These are phyloP conservation scores for Entelurus aequoreus DNA, from an alignment of 2,113 vertebrate genomes.

Conservation along the genomic window DNA sequence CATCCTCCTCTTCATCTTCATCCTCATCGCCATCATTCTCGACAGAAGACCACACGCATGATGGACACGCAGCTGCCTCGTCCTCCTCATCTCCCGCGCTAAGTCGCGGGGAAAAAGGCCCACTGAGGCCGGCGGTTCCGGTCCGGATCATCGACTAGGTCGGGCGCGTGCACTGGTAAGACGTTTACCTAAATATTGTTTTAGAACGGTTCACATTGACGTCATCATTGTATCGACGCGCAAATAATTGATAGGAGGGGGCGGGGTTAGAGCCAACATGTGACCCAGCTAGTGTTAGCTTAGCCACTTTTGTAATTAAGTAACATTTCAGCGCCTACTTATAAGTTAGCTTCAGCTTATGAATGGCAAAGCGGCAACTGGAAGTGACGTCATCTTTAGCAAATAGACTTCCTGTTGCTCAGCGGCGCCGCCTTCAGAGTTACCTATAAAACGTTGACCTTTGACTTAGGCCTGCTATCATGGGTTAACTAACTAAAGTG, in stretches of 20 bases:
- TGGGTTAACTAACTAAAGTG: not conserved
- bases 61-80: slow-evolving; percentile 17
- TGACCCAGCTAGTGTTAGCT: not conserved
- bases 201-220: not conserved
- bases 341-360: not conserved
- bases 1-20: slow-evolving; percentile 22
- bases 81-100: slow-evolving; percentile 6
- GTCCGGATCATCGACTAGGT: no score
- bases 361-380: no score
- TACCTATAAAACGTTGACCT: not conserved
- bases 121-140: no score
- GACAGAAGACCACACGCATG: not conserved
- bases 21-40: slow-evolving; percentile 22
- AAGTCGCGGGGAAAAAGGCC: not conserved
- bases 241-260: not conserved
- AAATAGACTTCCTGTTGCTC: no score
- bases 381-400: no score
- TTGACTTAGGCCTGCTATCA: not conserved
- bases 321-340: not conserved
- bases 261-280: not conserved
- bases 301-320: not conserved
- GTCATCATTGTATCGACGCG: not conserved
- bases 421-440: no score
- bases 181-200: no score
- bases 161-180: no score